phyloP scores from a whole-genome alignment of 2,888 invertebrate genomes.

The Eupithecia dodoneata region DNA sequence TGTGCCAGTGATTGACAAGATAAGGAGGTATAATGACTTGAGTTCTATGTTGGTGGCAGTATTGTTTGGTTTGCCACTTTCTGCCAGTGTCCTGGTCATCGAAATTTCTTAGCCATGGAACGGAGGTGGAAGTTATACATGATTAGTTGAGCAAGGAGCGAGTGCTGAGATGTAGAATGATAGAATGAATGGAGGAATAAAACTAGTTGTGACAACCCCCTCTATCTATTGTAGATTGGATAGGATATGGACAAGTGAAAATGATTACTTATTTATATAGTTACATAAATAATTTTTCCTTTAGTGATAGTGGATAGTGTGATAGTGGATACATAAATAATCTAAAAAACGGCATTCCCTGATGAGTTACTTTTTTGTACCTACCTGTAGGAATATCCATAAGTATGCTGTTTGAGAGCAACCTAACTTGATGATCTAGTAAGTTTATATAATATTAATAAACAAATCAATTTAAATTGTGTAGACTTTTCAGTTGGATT shows the following conservation, averaged over 20 bases:
- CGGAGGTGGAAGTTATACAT: too few relatives aligned
- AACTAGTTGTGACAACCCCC: not conserved
- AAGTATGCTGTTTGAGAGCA: not conserved
- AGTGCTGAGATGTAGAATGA: not conserved
- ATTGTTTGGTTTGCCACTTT: too few relatives aligned
- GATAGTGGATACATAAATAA: not conserved
- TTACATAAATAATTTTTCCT: too few relatives aligned
- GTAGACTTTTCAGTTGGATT: not conserved
- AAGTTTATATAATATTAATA: not conserved
- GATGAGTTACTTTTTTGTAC: not conserved
- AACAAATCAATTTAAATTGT: not conserved
- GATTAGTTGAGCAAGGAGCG: too few relatives aligned
- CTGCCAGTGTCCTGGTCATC: too few relatives aligned
- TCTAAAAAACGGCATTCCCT: not conserved
- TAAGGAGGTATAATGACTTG: too few relatives aligned
- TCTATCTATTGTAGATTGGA: not conserved
- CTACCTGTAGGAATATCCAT: not conserved
- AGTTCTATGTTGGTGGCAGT: too few relatives aligned
- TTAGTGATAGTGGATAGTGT: not conserved
- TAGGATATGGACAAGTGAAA: not conserved
- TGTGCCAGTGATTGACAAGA: not conserved
- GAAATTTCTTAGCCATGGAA: too few relatives aligned
- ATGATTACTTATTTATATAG: not conserved
- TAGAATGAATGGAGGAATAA: not conserved
- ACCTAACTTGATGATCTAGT: not conserved